phyloP scores from a whole-genome alignment of 2,888 invertebrate species.

The Caenorhabditis sp. region DNA sequence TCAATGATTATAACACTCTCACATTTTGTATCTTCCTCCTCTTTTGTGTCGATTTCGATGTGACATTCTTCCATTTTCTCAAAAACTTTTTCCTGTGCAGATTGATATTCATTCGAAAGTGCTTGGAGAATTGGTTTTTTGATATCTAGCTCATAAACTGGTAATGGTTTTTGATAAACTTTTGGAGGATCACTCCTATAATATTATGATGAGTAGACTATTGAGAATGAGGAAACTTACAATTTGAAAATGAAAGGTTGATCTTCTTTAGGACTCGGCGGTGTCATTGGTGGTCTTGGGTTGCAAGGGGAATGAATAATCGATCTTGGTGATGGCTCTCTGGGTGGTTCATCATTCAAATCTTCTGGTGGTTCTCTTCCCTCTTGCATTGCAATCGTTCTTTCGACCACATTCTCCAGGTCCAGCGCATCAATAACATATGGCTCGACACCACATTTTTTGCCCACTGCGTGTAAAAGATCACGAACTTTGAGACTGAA shows the following conservation, averaged over 20 bases:
- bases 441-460: conserved; percentile 69
- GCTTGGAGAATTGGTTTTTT: conserved; percentile 56
- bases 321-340: conserved; percentile 42
- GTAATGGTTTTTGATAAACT: conserved; percentile 6
- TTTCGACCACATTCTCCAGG: conserved; percentile 69
- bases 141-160: conserved; percentile 35
- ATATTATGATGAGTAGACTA: neutral
- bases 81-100: conserved; percentile 41
- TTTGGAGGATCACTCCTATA: conserved; percentile 5
- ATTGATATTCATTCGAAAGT: conserved; percentile 45
- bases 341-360: conserved; percentile 56
- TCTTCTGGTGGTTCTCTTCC: conserved; percentile 67
- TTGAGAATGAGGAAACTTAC: conserved; percentile 6
- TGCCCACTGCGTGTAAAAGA: conserved; percentile 68
- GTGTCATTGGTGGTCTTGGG: conserved; percentile 42
- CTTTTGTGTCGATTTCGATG: conserved; percentile 30
- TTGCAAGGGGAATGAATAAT: conserved; percentile 34
- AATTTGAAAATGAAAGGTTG: conserved; percentile 42
- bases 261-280: conserved; percentile 39
- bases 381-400: conserved; percentile 67
- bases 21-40: conserved; percentile 38
- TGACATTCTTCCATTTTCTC: conserved; percentile 29
- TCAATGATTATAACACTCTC: conserved; percentile 48
- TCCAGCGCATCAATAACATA: conserved; percentile 66
- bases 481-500: conserved; percentile 66